phyloP scores from a whole-genome alignment of 35 echinoderm and acorn worm genomes.

The Apostichopus californicus region DNA sequence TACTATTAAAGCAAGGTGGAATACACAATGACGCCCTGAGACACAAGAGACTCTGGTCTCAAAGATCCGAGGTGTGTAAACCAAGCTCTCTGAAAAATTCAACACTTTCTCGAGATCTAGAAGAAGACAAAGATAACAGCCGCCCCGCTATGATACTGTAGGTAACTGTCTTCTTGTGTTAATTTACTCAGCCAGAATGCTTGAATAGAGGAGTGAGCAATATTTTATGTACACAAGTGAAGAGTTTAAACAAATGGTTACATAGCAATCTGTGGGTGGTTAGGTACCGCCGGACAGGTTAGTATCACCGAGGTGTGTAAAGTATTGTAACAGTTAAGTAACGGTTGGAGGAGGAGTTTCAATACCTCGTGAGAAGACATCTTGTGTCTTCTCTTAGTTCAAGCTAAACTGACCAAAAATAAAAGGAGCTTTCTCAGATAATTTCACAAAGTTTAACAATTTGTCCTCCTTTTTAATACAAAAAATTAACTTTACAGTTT shows the following conservation, averaged over 20 bases:
- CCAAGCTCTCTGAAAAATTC: slow-evolving; percentile 31
- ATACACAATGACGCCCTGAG: neutral
- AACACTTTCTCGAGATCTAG: slow-evolving; percentile 12
- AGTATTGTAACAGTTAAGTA: no score
- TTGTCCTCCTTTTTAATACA: neutral
- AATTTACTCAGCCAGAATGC: slow-evolving; percentile 3
- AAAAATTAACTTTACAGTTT: neutral
- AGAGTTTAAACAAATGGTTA: slow-evolving; percentile 51
- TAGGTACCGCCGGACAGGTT: neutral
- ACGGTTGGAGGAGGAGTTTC: no score
- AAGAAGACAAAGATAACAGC: neutral
- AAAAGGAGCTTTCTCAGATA: neutral
- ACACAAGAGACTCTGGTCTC: neutral
- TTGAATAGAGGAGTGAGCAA: neutral
- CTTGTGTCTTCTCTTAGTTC: no score
- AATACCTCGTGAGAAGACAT: no score
- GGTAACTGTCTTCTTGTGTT: slow-evolving; percentile 34
- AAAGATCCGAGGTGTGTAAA: slow-evolving; percentile 6
- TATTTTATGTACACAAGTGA: slow-evolving; percentile 42
- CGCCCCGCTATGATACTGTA: neutral
- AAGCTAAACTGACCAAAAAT: neutral
- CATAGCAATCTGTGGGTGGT: neutral
- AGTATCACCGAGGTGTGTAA: neutral
- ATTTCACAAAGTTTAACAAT: no score
- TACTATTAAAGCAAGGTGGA: neutral